These are phyloP conservation scores for Kryphioiulus occultus DNA, from an alignment of 2,888 invertebrate genomes.

Conservation along the genomic window DNA sequence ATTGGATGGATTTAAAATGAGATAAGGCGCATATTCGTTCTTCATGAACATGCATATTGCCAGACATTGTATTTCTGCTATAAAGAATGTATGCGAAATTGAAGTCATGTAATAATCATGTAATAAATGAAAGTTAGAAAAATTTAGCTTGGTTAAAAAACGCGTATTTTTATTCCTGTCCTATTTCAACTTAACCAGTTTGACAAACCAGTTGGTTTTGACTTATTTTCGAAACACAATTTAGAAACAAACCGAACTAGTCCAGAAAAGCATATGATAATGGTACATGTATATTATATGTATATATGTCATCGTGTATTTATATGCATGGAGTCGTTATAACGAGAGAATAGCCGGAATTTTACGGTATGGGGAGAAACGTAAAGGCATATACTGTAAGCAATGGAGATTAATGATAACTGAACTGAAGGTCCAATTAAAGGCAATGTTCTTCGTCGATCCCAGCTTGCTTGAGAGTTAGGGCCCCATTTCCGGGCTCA, in stretches of 20 bases:
- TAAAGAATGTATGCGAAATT: too few relatives aligned
- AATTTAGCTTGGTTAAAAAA: too few relatives aligned
- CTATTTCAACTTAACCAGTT: too few relatives aligned
- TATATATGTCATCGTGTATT: background rate
- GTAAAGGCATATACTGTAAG: conserved; percentile 24
- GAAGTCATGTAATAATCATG: too few relatives aligned
- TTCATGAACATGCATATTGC: background rate
- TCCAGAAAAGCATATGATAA: background rate
- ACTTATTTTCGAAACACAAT: too few relatives aligned
- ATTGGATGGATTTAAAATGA: background rate
- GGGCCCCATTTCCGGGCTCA: background rate
- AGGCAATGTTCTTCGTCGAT: conserved; percentile 1
- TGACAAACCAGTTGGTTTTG: too few relatives aligned
- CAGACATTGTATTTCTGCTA: too few relatives aligned
- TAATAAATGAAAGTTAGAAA: too few relatives aligned
- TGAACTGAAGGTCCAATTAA: background rate
- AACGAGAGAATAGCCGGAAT: background rate
- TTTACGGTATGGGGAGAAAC: background rate
- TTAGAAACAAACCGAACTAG: too few relatives aligned
- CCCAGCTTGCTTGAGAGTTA: background rate
- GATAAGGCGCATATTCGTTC: background rate
- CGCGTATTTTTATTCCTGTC: too few relatives aligned
- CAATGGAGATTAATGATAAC: conserved; percentile 15
- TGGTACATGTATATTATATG: too few relatives aligned
- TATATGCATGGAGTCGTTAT: background rate